Evolutionary conservation across 2,113 vertebrate genomes (phyloP).

Genomic region (Rafetus swinhoei): DNA sequence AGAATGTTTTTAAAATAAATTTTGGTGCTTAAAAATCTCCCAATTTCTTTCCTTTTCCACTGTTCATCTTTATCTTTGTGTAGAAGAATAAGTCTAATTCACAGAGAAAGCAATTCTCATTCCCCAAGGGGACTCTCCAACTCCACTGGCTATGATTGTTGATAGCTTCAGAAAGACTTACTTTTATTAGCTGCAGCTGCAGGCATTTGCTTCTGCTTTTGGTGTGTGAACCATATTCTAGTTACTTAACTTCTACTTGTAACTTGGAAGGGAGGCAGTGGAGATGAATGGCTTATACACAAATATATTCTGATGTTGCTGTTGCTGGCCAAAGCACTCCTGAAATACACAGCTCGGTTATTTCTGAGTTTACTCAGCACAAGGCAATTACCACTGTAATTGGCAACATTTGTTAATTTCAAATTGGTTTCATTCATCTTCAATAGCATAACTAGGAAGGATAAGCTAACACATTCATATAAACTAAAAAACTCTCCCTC

Average conservation of each 20-base stretch:
- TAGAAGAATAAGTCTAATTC: neutral
- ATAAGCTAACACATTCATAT: conserved; percentile 16
- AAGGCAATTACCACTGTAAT: conserved; percentile 50
- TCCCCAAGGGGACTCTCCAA: neutral
- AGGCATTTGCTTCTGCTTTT: neutral
- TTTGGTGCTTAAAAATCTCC: conserved; percentile 30
- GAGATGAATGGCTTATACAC: neutral
- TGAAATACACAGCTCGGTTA: neutral
- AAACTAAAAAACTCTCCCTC: neutral
- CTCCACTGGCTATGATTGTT: conserved; percentile 35
- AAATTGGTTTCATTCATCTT: conserved; percentile 46
- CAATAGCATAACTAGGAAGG: conserved; percentile 20
- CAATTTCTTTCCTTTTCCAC: conserved; percentile 6
- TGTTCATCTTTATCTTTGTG: neutral
- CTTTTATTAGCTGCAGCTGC: conserved; percentile 16
- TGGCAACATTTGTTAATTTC: conserved; percentile 50
- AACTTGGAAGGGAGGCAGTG: conserved; percentile 20
- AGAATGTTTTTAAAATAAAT: conserved; percentile 54
- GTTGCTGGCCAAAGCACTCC: conserved; percentile 41
- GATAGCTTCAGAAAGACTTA: neutral
- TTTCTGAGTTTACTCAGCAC: conserved; percentile 48
- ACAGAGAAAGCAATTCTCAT: neutral
- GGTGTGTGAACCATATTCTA: neutral
- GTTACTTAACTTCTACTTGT: neutral
- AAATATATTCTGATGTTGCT: conserved; percentile 10